Base-by-base conservation (phyloP, 2,797 vertebrate genomes). In the Sebastes diaconus region DNA sequence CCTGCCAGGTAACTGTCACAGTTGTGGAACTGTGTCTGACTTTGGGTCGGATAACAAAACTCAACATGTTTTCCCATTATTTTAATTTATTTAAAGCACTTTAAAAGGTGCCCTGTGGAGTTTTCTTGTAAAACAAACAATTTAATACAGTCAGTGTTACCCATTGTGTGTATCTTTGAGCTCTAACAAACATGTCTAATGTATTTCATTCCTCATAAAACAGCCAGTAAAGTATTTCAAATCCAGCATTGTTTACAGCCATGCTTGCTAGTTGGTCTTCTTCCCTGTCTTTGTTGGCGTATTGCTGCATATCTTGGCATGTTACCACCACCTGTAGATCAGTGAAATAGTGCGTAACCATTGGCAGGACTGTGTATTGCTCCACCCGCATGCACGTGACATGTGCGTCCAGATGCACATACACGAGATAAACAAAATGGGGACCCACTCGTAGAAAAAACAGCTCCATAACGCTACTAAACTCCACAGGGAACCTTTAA, bases 1-100 rank as follows among this genome's bases (percentile, higher is more conserved):
- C 82, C 79, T 88, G 81, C 79, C 87, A 89, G 81, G 81, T 81
- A 85, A 80, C 85, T 80, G 77, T 57, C 12, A 54, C 32, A 6
- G 4, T 22, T 52, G 71, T 61, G 46, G 27, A 81, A 68, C 57
- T 13, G 54, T 24, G 60, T 84, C 57, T 77, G 73, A 86, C 68
- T 72, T 73, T 25, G 8, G 68, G 70, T 71, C 71, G 69, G 75
- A 80, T 80, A 63, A 75, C 73, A 79, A 82, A 65, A 30, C 61
- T 25, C 14, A 42, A 34, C 18, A 71, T 32, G 12, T 73, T 70
- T 57, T 18, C 1, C 24, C 11, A 20, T 20, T 16, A 13, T 59
- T 61, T 68, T 22, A 34, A 66, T 9, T 12, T 5, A 63, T 69
- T 79, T 55, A 69, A 10, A 64, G 61, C 52, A 32, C 3, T 12